Evolutionary conservation across 1,140 invertebrate species (phyloP), one percentile per base, ranked within the genome.

Genomic region (Ostrea denselamellosa): DNA sequence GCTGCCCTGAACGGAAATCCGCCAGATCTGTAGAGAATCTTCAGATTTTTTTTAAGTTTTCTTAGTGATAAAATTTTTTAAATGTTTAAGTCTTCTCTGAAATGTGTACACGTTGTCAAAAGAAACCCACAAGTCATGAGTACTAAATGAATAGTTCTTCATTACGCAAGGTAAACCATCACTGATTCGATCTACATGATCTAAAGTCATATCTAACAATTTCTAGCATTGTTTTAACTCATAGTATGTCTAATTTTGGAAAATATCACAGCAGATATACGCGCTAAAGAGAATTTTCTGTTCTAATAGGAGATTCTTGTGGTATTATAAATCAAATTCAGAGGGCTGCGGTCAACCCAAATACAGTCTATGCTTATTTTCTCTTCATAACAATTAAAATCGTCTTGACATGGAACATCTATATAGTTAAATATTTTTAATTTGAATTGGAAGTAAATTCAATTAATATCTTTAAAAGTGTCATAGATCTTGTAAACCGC

Each of bases 401-500:
- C 68, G 25, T 77, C 28, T 77, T 77, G 68, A 77, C 68, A 77
- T 77, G 68, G 22, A 77, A 77, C 28, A 77, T 71, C 28, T 77
- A 77, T 77, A 77, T 34, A 77, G 22, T 28, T 77, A 77, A 77
- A 77, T 25, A 34, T 10, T 34, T 77, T 77, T 34, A 77, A 25
- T 28, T 34, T 71, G 28, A 77, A 77, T 77, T 77, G 68, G 68
- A 77, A 77, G 68, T 77, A 77, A 77, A 77, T 77, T 77, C 68
- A 77, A 77, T 77, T 77, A 77, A 77, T 77, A 14, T 77, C 28
- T 77, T 25, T 77, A 77, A 77, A 77, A 77, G 68, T 77, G 68
- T 77, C 68, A 77, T 25, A 77, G 5, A 62, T 62, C 5, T 62
- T 19, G 56, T 62, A 17, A 17, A 17, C 56, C 56, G 17, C 14